Evolutionary conservation across 23 tunicate species (phyloP).

Genomic region (Clavelina lepadiformis): DNA sequence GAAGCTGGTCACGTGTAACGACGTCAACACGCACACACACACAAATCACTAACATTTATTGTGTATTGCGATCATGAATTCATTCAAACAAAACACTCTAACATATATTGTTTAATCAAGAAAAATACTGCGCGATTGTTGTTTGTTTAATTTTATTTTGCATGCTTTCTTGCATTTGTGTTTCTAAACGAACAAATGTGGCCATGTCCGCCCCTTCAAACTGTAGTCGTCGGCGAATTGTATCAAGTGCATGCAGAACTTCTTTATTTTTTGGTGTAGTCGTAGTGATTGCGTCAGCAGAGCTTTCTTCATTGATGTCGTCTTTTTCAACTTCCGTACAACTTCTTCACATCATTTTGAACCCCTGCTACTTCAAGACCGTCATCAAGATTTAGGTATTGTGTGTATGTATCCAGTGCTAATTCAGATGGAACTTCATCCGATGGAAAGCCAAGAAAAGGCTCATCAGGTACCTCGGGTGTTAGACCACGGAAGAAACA

Average conservation of each 20-base stretch:
- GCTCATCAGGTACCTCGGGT: conserved; percentile 18
- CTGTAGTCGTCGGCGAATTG: conserved; percentile 7
- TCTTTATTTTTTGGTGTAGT: conserved; percentile 14
- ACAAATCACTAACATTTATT: too few species aligned
- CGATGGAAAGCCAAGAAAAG: conserved; percentile 19
- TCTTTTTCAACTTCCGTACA: background rate
- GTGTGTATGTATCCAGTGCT: background rate
- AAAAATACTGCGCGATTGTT: too few species aligned
- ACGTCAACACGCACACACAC: too few species aligned
- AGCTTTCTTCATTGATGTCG: background rate
- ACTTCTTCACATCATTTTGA: conserved; percentile 12
- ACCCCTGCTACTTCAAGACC: conserved; percentile 7
- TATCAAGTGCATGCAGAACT: conserved; percentile 15
- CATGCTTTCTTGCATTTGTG: too few species aligned
- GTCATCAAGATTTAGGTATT: conserved; percentile 8
- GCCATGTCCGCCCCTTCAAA: conserved; percentile 12
- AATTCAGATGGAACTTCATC: conserved; percentile 18
- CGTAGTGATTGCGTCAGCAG: background rate
- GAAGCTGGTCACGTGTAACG: too few species aligned
- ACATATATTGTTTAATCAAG: too few species aligned
- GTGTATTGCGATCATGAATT: too few species aligned
- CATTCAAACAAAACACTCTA: too few species aligned
- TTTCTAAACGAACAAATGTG: conserved; percentile 12
- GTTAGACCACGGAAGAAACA: conserved; percentile 28
- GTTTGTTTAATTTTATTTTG: too few species aligned